Evolutionary conservation across 2,113 vertebrate species (phyloP).

Genomic region (Triplophysa rosa): DNA sequence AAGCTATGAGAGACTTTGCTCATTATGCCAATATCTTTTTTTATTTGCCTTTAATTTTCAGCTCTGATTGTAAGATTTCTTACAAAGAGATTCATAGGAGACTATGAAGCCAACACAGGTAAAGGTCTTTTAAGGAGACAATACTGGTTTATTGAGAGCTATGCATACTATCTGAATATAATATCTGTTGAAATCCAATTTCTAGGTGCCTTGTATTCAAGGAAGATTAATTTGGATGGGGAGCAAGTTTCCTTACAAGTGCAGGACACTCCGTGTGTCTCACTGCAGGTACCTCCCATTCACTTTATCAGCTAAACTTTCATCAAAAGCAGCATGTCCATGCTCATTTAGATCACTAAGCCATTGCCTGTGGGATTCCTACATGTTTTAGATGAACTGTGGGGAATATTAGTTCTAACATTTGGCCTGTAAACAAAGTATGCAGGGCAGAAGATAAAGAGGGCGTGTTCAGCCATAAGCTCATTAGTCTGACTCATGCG

Average conservation of each 20-base stretch:
- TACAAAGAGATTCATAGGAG: constrained; percentile 91
- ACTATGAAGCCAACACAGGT: constrained; percentile 94
- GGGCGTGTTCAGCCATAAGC: constrained; percentile 43
- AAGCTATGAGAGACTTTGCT: neutral
- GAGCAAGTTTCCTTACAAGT: constrained; percentile 91
- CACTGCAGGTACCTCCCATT: constrained; percentile 79
- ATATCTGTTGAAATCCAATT: neutral
- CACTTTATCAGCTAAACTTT: neutral
- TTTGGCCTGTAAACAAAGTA: constrained; percentile 47
- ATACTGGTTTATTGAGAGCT: neutral
- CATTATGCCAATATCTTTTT: neutral
- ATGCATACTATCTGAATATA: neutral
- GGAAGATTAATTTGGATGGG: constrained; percentile 86
- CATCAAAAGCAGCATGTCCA: neutral
- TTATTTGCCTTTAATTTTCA: constrained; percentile 61
- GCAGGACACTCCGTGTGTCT: constrained; percentile 89
- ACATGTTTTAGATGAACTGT: constrained; percentile 51
- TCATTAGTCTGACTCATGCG: constrained; percentile 41
- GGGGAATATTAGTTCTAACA: constrained; percentile 43
- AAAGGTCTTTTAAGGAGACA: constrained; percentile 31
- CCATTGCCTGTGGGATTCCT: constrained; percentile 28
- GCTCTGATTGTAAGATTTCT: constrained; percentile 89
- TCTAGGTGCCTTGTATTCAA: constrained; percentile 88
- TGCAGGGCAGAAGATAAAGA: constrained; percentile 46
- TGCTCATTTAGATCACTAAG: constrained; percentile 35